Evolutionary conservation across 2,797 vertebrate species (phyloP).

Genomic region (Sebastiscus albofasciatus): DNA sequence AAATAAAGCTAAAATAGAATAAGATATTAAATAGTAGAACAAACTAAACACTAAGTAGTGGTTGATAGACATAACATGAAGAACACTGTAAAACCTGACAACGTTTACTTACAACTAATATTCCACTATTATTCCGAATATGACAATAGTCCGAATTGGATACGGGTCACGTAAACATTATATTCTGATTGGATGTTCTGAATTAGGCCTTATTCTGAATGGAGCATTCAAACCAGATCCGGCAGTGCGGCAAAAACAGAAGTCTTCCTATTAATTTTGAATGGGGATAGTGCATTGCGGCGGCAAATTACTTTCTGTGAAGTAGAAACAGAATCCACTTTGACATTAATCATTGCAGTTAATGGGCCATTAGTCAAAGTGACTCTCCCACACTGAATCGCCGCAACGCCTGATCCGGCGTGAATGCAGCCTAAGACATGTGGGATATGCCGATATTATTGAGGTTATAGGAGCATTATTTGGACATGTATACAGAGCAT

Average conservation of each 20-base stretch:
- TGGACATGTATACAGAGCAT: background rate
- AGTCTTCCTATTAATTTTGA: no score
- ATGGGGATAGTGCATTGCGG: no score
- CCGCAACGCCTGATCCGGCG: no score
- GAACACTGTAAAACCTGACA: constrained; percentile 1
- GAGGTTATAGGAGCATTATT: background rate
- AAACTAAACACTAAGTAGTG: background rate
- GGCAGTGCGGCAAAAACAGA: no score
- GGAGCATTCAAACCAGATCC: background rate
- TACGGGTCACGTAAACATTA: background rate
- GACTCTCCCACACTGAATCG: no score
- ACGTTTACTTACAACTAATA: background rate
- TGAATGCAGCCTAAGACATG: background rate
- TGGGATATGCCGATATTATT: background rate
- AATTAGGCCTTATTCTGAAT: background rate
- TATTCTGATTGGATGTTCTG: background rate
- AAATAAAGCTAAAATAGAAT: background rate
- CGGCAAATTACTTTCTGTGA: no score
- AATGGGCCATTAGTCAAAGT: no score
- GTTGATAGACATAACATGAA: background rate
- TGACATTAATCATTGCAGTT: no score
- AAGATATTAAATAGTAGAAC: background rate
- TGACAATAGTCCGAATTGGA: background rate
- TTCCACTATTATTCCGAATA: background rate
- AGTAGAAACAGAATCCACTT: no score